Evolutionary conservation across 2,797 vertebrate genomes (phyloP).

Genomic region (Glossophaga mutica): DNA sequence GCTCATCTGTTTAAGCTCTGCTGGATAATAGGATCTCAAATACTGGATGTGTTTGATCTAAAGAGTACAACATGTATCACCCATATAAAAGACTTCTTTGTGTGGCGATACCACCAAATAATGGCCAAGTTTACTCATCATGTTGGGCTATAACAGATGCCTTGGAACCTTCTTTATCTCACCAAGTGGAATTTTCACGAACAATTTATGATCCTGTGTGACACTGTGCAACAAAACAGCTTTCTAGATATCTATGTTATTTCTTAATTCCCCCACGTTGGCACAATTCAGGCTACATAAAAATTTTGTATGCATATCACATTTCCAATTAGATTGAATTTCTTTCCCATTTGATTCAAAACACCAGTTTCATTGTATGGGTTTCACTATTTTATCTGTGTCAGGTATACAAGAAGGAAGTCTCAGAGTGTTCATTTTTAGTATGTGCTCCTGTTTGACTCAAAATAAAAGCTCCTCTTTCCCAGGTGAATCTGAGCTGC

Average conservation of each 20-base stretch:
- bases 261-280: not conserved
- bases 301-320: not conserved
- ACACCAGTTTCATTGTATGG: not conserved
- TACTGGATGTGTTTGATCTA: not conserved
- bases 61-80: not conserved
- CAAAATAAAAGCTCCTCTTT: slow-evolving; percentile 64
- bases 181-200: not conserved
- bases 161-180: not conserved
- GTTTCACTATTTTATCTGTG: slow-evolving; percentile 43
- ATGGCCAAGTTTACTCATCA: not conserved
- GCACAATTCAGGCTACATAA: not conserved
- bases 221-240: not conserved
- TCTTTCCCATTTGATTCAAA: slow-evolving; percentile 12
- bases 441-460: slow-evolving; percentile 61
- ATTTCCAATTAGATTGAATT: not conserved
- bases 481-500: slow-evolving; percentile 32
- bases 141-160: not conserved
- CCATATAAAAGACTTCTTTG: not conserved
- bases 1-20: not conserved
- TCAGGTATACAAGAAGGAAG: slow-evolving; percentile 57
- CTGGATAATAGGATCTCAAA: not conserved
- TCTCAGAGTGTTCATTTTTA: slow-evolving; percentile 59
- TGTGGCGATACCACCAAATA: not conserved
- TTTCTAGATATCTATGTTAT: not conserved
- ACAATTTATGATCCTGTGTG: not conserved